phyloP scores from a whole-genome alignment of 1,140 invertebrate genomes.

The Chlorops oryzae region DNA sequence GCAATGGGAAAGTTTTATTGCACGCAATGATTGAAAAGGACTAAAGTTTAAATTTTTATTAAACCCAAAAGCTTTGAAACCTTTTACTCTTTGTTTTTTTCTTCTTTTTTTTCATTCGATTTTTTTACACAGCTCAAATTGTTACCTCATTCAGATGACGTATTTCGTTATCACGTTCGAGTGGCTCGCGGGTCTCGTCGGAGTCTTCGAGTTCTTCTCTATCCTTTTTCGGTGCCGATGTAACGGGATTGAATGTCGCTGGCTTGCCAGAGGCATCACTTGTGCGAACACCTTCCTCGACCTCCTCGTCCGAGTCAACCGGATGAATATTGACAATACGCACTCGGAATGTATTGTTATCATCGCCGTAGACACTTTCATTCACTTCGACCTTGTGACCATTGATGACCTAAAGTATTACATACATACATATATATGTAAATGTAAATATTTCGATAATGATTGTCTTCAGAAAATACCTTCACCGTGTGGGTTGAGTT shows the following conservation, averaged over 20 bases:
- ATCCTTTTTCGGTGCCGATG: not conserved
- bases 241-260: not conserved
- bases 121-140: too few relatives aligned
- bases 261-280: not conserved
- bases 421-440: not conserved
- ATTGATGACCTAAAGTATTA: constrained; percentile 31
- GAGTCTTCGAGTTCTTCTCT: constrained; percentile 7
- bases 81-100: too few relatives aligned
- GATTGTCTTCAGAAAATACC: too few relatives aligned
- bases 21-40: too few relatives aligned
- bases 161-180: not conserved
- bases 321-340: constrained; percentile 42
- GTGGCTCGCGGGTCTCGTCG: constrained; percentile 13
- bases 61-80: too few relatives aligned
- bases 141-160: too few relatives aligned
- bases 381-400: constrained; percentile 44
- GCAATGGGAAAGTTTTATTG: too few relatives aligned
- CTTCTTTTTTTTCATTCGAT: too few relatives aligned
- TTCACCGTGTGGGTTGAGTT: constrained; percentile 41
- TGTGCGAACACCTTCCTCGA: constrained; percentile 15
- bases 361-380: constrained; percentile 37
- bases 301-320: constrained; percentile 35
- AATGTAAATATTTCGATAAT: not conserved
- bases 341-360: constrained; percentile 37
- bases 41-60: too few relatives aligned